Percentiles rank a stretch among this genome's conserved stretches.
Conservation (phyloP, 2,797 vertebrate genomes). For the Galago senegalensis region DNA sequence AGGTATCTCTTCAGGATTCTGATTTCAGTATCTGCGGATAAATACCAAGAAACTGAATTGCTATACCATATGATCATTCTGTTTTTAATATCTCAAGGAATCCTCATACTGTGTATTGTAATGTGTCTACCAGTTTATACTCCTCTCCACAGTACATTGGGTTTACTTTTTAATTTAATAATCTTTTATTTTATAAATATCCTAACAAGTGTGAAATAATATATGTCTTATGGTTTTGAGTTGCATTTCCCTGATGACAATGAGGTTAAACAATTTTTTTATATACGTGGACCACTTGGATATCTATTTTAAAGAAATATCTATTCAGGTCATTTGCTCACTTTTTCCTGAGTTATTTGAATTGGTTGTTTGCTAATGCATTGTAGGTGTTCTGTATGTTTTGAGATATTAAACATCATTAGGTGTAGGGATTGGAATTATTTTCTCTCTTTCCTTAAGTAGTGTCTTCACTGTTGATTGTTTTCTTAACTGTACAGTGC, state of each 20-base stretch:
- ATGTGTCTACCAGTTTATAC: neutral
- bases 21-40: neutral
- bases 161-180: neutral
- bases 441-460: neutral
- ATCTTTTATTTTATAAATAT: neutral
- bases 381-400: neutral
- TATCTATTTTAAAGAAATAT: neutral
- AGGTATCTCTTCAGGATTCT: neutral
- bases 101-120: neutral
- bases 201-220: neutral
- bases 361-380: neutral
- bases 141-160: neutral
- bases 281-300: neutral
- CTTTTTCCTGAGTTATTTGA: neutral
- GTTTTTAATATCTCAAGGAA: neutral
- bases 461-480: neutral
- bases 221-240: neutral
- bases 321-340: neutral
- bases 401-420: neutral
- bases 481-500: neutral
- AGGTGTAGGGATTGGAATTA: neutral
- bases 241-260: neutral
- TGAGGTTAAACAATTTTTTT: neutral
- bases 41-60: neutral
- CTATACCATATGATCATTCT: neutral